phyloP scores from a whole-genome alignment of 2,113 vertebrate species.

The Crotophaga sulcirostris region DNA sequence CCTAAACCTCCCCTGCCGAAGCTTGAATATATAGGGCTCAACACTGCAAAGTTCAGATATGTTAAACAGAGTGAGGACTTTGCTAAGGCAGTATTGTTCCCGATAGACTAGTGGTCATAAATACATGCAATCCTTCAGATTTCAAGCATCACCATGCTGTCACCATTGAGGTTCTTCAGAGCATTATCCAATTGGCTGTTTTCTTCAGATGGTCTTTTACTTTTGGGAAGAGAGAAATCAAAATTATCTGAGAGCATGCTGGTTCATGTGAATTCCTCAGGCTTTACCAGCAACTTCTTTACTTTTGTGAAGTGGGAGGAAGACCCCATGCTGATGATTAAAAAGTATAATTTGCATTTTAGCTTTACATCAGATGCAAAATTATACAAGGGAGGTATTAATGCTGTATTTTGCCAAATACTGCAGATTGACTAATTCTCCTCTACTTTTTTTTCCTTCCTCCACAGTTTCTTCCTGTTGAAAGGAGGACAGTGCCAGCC shows the following conservation, averaged over 20 bases:
- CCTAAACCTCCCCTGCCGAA: too few relatives aligned
- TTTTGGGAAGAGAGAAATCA: neutral
- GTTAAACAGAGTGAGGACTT: slow-evolving; percentile 8
- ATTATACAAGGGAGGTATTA: neutral
- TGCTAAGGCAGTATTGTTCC: slow-evolving; percentile 33
- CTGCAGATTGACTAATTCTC: neutral
- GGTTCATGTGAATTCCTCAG: neutral
- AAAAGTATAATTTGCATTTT: neutral
- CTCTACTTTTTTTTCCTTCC: neutral
- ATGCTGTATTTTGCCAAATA: neutral
- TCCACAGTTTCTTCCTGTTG: neutral
- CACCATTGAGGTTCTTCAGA: neutral
- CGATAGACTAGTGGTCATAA: neutral
- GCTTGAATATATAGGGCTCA: neutral
- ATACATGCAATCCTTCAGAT: neutral
- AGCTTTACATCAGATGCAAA: neutral
- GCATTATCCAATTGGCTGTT: neutral
- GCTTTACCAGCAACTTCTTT: neutral
- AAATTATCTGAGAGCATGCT: neutral
- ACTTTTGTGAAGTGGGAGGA: neutral
- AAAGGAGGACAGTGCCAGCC: neutral
- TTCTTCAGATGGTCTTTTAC: neutral
- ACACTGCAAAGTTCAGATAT: neutral
- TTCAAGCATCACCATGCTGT: neutral
- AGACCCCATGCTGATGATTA: neutral